Base-by-base conservation (phyloP, 1,140 invertebrate species). In the Danaus melanippus region DNA sequence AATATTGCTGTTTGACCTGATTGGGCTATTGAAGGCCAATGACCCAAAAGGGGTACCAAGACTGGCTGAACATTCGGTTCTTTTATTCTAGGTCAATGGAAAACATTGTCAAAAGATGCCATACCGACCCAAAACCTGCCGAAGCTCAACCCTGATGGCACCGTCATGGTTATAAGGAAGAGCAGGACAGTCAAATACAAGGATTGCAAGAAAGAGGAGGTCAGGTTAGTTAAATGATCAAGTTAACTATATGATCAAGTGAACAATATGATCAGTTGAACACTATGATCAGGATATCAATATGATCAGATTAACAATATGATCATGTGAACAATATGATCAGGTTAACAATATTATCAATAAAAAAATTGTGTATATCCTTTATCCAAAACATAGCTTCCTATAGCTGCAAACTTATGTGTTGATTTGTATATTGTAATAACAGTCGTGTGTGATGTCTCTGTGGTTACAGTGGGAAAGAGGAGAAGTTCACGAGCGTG, bases 151-250 rank as follows among this genome's bases (percentile, higher is more conserved):
- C 75, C 85, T 0, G 85, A 87, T 42, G 85, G 85, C 9, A 76
- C 80, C 21, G 79, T 87, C 9, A 85, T 86, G 82, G 80, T 87
- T 0, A 84, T 87, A 45, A 64, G 85, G 40, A 87, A 87, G 51
- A 79, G 76, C 53, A 67, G 85, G 42, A 84, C 79, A 0, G 69
- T 81, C 47, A 87, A 85, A 52, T 82, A 82, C 64, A 79, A 71
- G 69, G 81, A 83, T 21, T 46, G 17, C 10, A 81, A 70, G 60
- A 79, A 79, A 47, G 74, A 81, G 3, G 75, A 76, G 2, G 44
- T 60, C 9, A 62, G 64, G 78, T 81, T 58, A 65, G 57, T 52
- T 1, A 15, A 15, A 12, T 43, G 8, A 32, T 7, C 21, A 32
- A 5, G 5, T 21, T 1, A 5, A 21, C 17, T 2, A 21, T 21